These are phyloP conservation scores for Oxyruncus cristatus DNA, from an alignment of 2,113 vertebrate genomes.

Conservation along the genomic window DNA sequence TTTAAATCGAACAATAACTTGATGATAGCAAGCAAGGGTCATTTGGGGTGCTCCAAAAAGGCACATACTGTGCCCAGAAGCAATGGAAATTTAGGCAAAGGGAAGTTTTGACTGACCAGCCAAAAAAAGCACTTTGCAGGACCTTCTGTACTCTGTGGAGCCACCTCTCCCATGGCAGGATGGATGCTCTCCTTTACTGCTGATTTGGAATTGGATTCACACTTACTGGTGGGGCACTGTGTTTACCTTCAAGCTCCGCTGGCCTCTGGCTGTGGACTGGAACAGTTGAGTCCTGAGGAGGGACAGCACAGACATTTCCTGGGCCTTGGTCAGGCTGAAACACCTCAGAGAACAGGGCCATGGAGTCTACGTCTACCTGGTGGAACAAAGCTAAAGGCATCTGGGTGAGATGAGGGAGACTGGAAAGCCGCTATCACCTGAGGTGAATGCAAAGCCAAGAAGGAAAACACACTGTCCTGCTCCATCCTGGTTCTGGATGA, in stretches of 20 bases:
- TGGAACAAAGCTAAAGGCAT: not conserved
- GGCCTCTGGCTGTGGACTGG: not conserved
- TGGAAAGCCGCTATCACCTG: not conserved
- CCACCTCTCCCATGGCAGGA: not conserved
- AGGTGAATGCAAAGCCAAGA: not conserved
- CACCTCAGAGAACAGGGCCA: not conserved
- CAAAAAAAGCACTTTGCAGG: conserved; percentile 50
- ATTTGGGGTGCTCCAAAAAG: conserved; percentile 43
- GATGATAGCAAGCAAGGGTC: conserved; percentile 8
- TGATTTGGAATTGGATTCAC: not conserved
- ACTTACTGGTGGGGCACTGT: not conserved
- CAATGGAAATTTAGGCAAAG: conserved; percentile 52
- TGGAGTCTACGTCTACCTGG: no score
- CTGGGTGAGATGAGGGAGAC: accelerated
- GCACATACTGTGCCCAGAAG: conserved; percentile 48
- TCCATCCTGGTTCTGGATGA: not conserved
- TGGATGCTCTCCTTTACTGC: not conserved
- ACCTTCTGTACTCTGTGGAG: conserved; percentile 33
- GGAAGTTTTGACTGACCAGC: conserved; percentile 51
- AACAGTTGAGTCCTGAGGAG: not conserved
- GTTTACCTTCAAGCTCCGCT: not conserved
- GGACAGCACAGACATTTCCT: not conserved
- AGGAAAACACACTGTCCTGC: not conserved
- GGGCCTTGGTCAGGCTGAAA: not conserved
- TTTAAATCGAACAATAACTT: conserved; percentile 46